Evolutionary conservation across 37 sponge, comb jelly and placozoan species (phyloP), one percentile per base, ranked within the genome.

Genomic region (Petrosia ficiformis): DNA sequence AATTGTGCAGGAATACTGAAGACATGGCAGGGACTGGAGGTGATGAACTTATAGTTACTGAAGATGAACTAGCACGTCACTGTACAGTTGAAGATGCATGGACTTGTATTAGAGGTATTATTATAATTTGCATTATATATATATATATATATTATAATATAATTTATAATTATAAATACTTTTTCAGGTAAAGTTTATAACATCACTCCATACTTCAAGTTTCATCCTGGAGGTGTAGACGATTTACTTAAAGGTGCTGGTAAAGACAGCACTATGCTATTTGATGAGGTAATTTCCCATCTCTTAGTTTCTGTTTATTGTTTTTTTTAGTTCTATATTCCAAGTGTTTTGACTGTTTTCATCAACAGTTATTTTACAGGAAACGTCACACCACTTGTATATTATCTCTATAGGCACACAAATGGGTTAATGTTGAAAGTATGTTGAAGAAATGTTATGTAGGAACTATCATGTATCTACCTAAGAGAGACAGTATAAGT

Each of bases 231-330:
- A 29, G 93, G 99, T 21, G 76, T 42, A 10, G 83, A 77, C 24
- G 99, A 97, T 58, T 57, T 97, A 6, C 86, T 97, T 90, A 79
- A 64, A 76, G 95, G 83, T 11, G 99, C 95, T 35, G 99, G 99
- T 34, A 89, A 75, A 35, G 99, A 97, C 77, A 82, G 86, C 43
- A 97, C 99, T 21, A 60, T 85, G 16, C 82, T 97, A 31, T 97
- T 97, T 73, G 79, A 92, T 42, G 81, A 95, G 72, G 95, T 79
- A 43, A 39, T 29, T 79, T n/a, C n/a, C n/a, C 25, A 68, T 1
- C 34, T 31, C 2, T 2, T 2, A 28, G 63, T 31, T 3, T 28
- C 4, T 4, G 30, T 6, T 3, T 59, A 4, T 28, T 31, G 4
- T 4, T 31, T 31, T 31, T 3, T 4, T 59, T 59, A n/a, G n/a